phyloP scores from a whole-genome alignment of 2,113 vertebrate genomes.

The Jaculus jaculus region DNA sequence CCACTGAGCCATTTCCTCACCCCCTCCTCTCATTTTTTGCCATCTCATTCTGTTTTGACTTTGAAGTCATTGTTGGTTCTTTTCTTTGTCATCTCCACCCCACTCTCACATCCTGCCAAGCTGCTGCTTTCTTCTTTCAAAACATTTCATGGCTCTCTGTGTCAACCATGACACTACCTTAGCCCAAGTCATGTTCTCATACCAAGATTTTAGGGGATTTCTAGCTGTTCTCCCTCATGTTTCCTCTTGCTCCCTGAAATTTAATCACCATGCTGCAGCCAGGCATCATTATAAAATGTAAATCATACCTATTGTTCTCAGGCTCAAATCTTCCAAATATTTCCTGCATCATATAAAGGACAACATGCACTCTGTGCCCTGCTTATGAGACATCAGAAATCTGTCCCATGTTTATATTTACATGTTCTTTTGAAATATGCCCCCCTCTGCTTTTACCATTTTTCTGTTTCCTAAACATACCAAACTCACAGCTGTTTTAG shows the following conservation, averaged over 20 bases:
- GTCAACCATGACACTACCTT: not conserved
- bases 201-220: not conserved
- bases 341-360: not conserved
- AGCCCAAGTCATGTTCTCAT: not conserved
- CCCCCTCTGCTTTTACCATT: not conserved
- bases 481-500: not conserved
- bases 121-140: conserved; percentile 25
- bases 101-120: not conserved
- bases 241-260: not conserved
- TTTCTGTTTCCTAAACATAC: not conserved
- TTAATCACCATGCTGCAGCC: not conserved
- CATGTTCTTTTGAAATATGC: not conserved
- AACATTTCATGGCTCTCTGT: not conserved
- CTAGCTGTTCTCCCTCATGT: not conserved
- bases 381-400: not conserved
- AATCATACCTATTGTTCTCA: not conserved
- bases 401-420: not conserved
- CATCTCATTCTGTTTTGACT: not conserved
- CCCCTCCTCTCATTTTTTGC: not conserved
- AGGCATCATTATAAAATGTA: not conserved
- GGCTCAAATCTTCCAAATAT: not conserved
- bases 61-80: not conserved
- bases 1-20: not conserved
- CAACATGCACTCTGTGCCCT: not conserved
- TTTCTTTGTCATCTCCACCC: not conserved